Evolutionary conservation across 1,140 invertebrate genomes (phyloP), one percentile per base, ranked within the genome.

Genomic region (Aphelinus atriplicis): DNA sequence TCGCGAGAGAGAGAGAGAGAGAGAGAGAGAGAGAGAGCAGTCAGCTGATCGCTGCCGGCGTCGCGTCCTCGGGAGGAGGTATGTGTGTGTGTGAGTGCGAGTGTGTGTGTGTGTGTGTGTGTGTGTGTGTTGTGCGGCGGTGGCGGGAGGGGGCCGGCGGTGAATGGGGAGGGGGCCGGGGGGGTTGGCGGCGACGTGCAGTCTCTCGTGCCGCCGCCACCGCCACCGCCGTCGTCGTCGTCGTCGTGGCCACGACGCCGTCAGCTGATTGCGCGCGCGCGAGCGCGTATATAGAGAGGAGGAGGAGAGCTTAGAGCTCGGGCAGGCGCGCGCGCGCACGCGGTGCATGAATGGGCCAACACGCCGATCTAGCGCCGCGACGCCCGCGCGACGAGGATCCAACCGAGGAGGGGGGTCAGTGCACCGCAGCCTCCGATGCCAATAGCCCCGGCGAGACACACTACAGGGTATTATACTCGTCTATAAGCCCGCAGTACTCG

Each of bases 31-130:
- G 10, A 55, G 5, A 7, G 53, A 75, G 26, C 80, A 83, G 80
- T 86, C 84, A 85, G 84, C 84, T 84, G 84, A 85, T 83, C 81
- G 26, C 26, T 26, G 26, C 26, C 26, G 26, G 26, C 26, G 26
- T 26, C 26, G 26, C 26, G 83, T 83, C 77, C 80, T 80, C 73
- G 68, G 73, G 68, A 64, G 68, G 73, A 75, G 46, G 60, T n/a
- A 61, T 26, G 61, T 46, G 51, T 46, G 7, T 46, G 65, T 45
- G 47, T 42, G 53, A 26, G 26, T 26, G 26, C 26, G 26, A 26
- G 26, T 26, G 26, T 26, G 26, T 26, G 26, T 26, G 26, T 26
- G 26, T 26, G 26, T 26, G 26, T 26, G 26, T 26, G 26, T 26
- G 26, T 26, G 26, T 26, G 26, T 26, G 26, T 26, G 26, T 26